These are phyloP conservation scores for Mantis religiosa DNA, from an alignment of 2,888 invertebrate species.

Conservation along the genomic window DNA sequence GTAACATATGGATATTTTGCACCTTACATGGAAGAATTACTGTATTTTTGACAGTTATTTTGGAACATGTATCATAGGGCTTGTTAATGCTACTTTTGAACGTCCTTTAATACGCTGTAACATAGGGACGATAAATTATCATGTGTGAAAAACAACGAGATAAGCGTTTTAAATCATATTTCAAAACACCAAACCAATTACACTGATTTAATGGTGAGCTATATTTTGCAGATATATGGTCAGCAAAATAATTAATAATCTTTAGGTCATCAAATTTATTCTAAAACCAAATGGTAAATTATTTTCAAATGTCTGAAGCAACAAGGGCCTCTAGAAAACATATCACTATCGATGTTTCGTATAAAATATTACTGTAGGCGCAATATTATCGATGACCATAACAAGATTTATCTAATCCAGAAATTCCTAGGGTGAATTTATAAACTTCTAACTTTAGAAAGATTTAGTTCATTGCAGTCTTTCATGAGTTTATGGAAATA, in stretches of 20 bases:
- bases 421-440: too few relatives aligned
- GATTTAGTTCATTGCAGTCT: too few relatives aligned
- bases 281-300: not conserved
- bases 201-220: not conserved
- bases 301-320: not conserved
- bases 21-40: too few relatives aligned
- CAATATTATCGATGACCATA: too few relatives aligned
- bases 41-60: not conserved
- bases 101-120: not conserved
- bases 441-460: too few relatives aligned
- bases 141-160: not conserved
- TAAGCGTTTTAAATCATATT: not conserved
- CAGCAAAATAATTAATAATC: not conserved
- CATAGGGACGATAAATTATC: not conserved
- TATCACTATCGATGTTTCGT: not conserved
- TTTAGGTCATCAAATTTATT: not conserved
- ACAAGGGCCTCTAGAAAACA: not conserved
- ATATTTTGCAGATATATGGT: not conserved
- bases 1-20: too few relatives aligned
- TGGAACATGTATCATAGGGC: not conserved
- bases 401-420: too few relatives aligned
- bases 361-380: too few relatives aligned
- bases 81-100: not conserved
- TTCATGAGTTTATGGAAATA: too few relatives aligned
- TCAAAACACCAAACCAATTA: not conserved